Conservation (phyloP, 2,888 invertebrate genomes). For the Chironomus riparius region DNA sequence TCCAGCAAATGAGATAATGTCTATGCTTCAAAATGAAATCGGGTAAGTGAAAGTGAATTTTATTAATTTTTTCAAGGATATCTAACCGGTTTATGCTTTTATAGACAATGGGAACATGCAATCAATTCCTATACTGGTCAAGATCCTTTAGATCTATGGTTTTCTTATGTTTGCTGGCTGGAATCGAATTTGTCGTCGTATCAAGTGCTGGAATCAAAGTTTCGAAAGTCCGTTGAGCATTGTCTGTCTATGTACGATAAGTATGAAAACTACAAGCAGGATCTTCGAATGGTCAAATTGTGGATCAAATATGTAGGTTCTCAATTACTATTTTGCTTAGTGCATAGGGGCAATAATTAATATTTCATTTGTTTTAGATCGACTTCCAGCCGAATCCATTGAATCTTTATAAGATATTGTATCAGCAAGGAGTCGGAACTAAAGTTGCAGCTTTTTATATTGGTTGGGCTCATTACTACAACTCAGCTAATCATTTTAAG, state of each 20-base stretch:
- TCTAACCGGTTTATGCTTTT: conserved; percentile 30
- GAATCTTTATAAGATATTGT: conserved; percentile 73
- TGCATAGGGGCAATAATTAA: too few relatives aligned
- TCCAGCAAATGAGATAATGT: background rate
- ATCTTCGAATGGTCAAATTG: conserved; percentile 73
- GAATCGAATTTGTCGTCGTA: conserved; percentile 59
- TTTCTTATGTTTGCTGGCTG: conserved; percentile 84
- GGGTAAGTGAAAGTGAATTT: background rate
- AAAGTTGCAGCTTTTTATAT: conserved; percentile 77
- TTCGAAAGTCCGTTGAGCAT: conserved; percentile 74
- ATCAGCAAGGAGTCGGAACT: conserved; percentile 69
- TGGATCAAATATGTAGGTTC: conserved; percentile 89
- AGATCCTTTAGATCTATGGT: conserved; percentile 85
- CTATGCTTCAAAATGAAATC: background rate
- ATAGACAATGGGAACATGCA: conserved; percentile 73
- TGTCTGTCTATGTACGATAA: conserved; percentile 76
- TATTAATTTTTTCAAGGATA: background rate
- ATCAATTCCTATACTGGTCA: conserved; percentile 74
- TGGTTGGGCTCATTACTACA: conserved; percentile 81
- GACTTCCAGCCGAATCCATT: conserved; percentile 66
- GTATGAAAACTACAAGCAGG: conserved; percentile 73
- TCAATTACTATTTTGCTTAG: too few relatives aligned
- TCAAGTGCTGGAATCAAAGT: conserved; percentile 81
- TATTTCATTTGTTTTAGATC: too few relatives aligned
- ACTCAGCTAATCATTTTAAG: conserved; percentile 70